These are phyloP conservation scores for Cephus pulcher DNA, from an alignment of 2,888 invertebrate species.

Conservation along the genomic window DNA sequence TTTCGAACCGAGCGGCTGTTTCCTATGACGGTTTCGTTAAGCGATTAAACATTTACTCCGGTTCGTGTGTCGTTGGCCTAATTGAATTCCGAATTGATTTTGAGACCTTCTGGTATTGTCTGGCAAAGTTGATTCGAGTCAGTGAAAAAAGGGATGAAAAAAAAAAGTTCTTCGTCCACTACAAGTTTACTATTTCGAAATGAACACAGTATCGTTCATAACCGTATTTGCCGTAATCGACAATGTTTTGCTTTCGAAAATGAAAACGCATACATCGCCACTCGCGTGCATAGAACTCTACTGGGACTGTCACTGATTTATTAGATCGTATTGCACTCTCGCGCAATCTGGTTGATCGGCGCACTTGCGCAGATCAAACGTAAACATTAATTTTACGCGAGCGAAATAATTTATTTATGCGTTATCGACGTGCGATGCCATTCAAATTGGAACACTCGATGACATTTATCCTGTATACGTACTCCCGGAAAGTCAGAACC, in stretches of 20 bases:
- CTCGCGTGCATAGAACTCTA: neutral
- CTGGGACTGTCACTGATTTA: conserved; percentile 41
- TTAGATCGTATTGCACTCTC: conserved; percentile 45
- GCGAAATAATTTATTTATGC: conserved; percentile 48
- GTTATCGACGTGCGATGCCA: conserved; percentile 48
- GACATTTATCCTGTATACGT: neutral
- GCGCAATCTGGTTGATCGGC: conserved; percentile 46
- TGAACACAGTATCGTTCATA: neutral
- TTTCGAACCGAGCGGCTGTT: neutral
- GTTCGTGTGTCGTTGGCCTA: neutral
- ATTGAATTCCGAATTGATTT: neutral
- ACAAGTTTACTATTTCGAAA: neutral
- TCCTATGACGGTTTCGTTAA: neutral
- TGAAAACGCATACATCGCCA: conserved; percentile 28
- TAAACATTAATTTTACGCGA: conserved; percentile 45
- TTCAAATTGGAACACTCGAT: conserved; percentile 43
- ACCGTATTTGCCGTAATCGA: neutral
- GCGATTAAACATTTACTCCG: neutral
- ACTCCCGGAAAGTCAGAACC: neutral
- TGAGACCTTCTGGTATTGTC: neutral
- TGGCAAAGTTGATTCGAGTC: neutral
- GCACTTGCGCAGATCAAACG: conserved; percentile 46
- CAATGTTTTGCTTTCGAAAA: conserved; percentile 28
- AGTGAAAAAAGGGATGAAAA: neutral
- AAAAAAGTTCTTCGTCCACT: neutral